Base-by-base conservation (phyloP, 2,888 invertebrate genomes). In the Leptothorax acervorum region DNA sequence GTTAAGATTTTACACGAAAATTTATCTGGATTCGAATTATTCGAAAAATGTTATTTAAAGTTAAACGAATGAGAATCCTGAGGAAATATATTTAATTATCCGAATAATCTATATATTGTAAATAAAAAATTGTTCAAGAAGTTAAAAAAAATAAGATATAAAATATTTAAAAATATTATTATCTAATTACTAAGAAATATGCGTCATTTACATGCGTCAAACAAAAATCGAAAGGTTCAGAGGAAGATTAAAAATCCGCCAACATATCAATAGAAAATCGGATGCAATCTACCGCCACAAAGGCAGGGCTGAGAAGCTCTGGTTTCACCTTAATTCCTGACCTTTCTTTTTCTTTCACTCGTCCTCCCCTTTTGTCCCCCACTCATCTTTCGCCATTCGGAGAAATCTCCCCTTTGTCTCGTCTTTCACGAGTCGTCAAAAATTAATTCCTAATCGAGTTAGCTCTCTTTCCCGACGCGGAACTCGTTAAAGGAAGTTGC, bases 361-460 rank as follows among this genome's bases (percentile, higher is more conserved):
- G n/a, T 28, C 18, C 48, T 15, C 11, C 2, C 2, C 15, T 39
- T n/a, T 4, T 48, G n/a, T 75, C 28, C 12, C 39, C 57, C 23
- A 28, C 15, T 23, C 76, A 35, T n/a, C 57, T 70, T 62, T 51
- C 35, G 57, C 78, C 75, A 89, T 62, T 85, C 55, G 85, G 53
- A 75, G 78, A 82, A 73, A 73, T 81, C 68, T 60, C 62, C 42
- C 55, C 42, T 45, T 15, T 39, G 68, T 73, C 71, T 78, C 18
- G 11, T 5, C 63, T 35, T 79, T 62, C 63, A 55, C 62, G 48
- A 31, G 42, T 78, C 75, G 83, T 82, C 76, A 86, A 86, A 86
- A 88, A 88, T 88, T 84, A 88, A 88, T 86, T 87, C 84, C 85
- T 86, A 88, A 88, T 88, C 88, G 85, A 78, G 82, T 88, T 88